These are phyloP conservation scores for Eupithecia centaureata DNA, from an alignment of 2,888 invertebrate species.

Conservation along the genomic window DNA sequence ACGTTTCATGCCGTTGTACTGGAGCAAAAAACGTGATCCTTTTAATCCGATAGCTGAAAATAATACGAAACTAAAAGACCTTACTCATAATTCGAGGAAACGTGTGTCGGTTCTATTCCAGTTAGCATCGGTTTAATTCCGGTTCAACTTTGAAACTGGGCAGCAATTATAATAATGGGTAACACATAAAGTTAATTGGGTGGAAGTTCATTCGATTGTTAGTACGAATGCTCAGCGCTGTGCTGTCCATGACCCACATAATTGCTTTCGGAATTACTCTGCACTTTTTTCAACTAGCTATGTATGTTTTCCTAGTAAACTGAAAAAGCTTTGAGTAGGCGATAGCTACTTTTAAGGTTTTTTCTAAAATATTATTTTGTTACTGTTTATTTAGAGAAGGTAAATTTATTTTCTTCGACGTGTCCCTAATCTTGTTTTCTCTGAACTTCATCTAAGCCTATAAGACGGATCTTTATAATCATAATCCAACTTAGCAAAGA, in stretches of 20 bases:
- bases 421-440: neutral
- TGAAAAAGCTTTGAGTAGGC: neutral
- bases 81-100: conserved; percentile 57
- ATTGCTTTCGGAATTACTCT: conserved; percentile 50
- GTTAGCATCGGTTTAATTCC: conserved; percentile 56
- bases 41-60: conserved; percentile 16
- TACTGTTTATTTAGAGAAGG: neutral
- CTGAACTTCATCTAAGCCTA: conserved; percentile 6
- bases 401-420: neutral
- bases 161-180: conserved; percentile 76
- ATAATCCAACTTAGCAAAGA: conserved; percentile 18
- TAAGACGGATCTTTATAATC: conserved; percentile 14
- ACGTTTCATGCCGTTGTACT: neutral
- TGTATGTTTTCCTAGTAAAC: conserved; percentile 14
- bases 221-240: conserved; percentile 59
- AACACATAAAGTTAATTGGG: conserved; percentile 74
- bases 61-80: conserved; percentile 52
- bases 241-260: conserved; percentile 54
- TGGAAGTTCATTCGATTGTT: conserved; percentile 71
- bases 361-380: too few species aligned
- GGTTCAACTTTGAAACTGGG: conserved; percentile 65
- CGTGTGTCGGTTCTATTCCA: conserved; percentile 50
- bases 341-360: neutral
- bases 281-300: conserved; percentile 23
- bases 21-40: neutral